Evolutionary conservation across 1,140 invertebrate species (phyloP), one percentile per base, ranked within the genome.

Genomic region (Hypsibius dujardini): DNA sequence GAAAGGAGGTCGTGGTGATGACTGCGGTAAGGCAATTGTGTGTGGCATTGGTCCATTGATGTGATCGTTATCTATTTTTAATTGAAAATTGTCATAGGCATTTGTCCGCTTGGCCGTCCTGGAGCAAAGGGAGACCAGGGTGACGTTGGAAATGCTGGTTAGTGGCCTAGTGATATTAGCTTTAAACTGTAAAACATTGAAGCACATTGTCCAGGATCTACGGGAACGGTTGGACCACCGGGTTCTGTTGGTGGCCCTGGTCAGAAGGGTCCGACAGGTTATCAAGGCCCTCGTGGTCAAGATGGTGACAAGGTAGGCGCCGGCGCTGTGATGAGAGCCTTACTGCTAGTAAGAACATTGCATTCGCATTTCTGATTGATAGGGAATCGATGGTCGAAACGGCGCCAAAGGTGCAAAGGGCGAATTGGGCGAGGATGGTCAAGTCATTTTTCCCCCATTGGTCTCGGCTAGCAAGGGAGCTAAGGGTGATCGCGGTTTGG

Each of bases 401-500:
- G 62, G 62, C 42, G 42, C 3, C 62, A 12, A 45, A 12, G 62
- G 62, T 45, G 12, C 62, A 7, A 67, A 67, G 42, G 62, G 62
- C 45, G 62, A 67, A 12, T 12, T 3, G 12, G 62, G 62, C 42
- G 62, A 67, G 45, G 12, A 12, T 3, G 62, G 62, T 67, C 12
- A 15, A 7, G 0, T 67, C 62, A 67, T 67, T 42, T 67, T 67
- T 42, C 62, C 62, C 3, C 62, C 62, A 42, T 7, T 42, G 42
- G 3, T 45, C 12, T 3, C 62, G 12, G 12, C 12, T 15, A 42
- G 3, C 12, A 67, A 67, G 72, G 71, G 46, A 40, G 67, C 47
- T 14, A 78, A 76, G 72, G 75, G 77, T 70, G 78, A 78, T 70
- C 77, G 73, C 46, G 77, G 77, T 56, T 47, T 75, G 59, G 77